Percentiles rank a stretch among this genome's conserved stretches.
Conservation (phyloP, 1,140 invertebrate genomes). For the Steinernema khuongi region DNA sequence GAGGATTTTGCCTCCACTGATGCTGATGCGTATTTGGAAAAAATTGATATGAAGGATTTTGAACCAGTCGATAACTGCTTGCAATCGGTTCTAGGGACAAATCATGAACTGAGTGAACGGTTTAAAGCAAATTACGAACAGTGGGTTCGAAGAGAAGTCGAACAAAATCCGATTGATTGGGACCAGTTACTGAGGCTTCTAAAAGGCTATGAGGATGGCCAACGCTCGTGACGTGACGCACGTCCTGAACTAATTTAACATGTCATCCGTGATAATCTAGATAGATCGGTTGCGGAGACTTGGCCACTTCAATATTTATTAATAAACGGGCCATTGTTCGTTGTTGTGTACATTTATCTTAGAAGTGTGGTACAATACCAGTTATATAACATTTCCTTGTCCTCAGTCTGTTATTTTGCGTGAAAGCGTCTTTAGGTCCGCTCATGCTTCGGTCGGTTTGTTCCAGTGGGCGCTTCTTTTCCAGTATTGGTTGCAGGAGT, state of each 20-base stretch:
- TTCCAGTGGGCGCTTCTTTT: background rate
- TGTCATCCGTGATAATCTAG: background rate
- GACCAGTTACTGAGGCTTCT: slow-evolving; percentile 62
- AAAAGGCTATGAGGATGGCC: background rate
- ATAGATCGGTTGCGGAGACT: background rate
- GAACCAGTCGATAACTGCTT: slow-evolving; percentile 79
- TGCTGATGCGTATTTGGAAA: slow-evolving; percentile 29
- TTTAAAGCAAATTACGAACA: slow-evolving; percentile 83
- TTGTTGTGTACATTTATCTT: background rate
- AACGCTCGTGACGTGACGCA: background rate
- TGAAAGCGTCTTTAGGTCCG: no score
- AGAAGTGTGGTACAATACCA: background rate
- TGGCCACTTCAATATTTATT: background rate
- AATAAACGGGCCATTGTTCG: no score
- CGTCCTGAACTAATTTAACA: no score
- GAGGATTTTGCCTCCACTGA: slow-evolving; percentile 21
- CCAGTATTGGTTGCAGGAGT: no score
- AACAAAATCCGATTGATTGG: slow-evolving; percentile 70
- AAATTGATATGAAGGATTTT: slow-evolving; percentile 65
- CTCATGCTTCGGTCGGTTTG: background rate
- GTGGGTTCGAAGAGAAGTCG: slow-evolving; percentile 95
- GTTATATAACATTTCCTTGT: no score
- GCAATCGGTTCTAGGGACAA: slow-evolving; percentile 71
- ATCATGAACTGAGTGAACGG: slow-evolving; percentile 77
- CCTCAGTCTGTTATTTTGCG: no score